Evolutionary conservation across 2,113 vertebrate species (phyloP), one percentile per base, ranked within the genome.

Genomic region (Alligator sinensis): DNA sequence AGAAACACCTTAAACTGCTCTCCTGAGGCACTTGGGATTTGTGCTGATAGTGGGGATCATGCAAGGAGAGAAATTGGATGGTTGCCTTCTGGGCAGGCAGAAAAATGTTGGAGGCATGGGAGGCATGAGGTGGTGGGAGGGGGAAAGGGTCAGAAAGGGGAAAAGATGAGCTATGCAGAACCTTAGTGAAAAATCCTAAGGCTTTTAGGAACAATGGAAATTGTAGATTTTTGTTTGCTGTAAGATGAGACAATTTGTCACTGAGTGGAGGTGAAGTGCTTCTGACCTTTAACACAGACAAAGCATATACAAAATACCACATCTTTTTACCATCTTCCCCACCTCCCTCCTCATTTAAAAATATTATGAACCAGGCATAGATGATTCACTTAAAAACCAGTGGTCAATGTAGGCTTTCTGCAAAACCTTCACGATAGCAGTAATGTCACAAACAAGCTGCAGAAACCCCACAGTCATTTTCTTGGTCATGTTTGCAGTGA

Each of bases 401-500:
- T 74, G 84, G 87, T 86, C 77, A 74, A 59, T 3, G 12, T 88
- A 87, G 87, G 60, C 16, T 95, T 90, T 82, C 90, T 89, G 55
- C 34, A 93, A 92, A 80, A 66, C 68, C 85, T 86, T 77, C 82
- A 80, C 4, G 77, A 60, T 90, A 96, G 88, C 80, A 94, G 74
- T 94, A 94, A 63, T 94, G 93, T 96, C 96, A 84, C 77, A 90
- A 83, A 84, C 96, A 90, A 96, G 96, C 92, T 87, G 96, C 60
- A 94, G 89, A 97, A 85, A 27, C 91, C 90, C 91, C 61, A 54
- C 95, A 97, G 79, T 81, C 80, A 96, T 96, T 96, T 93, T 74
- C 95, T 96, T 96, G 90, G 95, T 62, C 94, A 97, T 96, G 97
- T 98, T 98, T 97, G 92, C 94, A 96, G 27, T 96, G 93, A 97